Conservation (phyloP, 2,113 vertebrate genomes). For the Prolemur simus region DNA sequence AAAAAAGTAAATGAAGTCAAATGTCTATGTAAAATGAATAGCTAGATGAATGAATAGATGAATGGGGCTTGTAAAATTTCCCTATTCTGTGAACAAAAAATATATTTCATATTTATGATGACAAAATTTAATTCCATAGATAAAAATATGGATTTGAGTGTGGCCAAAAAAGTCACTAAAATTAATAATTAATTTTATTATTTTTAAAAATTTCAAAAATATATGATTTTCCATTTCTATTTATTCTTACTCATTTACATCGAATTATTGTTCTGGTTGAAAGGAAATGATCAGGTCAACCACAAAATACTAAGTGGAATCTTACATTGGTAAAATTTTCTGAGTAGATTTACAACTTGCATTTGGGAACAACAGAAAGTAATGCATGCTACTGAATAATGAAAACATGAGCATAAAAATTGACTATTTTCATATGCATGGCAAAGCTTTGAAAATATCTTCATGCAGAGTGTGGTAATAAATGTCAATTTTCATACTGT, state of each 20-base stretch:
- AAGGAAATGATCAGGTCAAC: constrained; percentile 1
- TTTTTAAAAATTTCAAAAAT: constrained; percentile 42
- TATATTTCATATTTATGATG: background rate
- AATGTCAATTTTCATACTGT: constrained; percentile 20
- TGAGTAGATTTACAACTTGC: constrained; percentile 2
- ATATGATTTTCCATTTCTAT: background rate
- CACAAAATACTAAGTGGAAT: background rate
- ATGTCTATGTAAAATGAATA: background rate
- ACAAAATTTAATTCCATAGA: background rate
- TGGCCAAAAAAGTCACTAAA: background rate
- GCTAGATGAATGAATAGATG: background rate
- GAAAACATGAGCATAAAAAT: constrained; percentile 2
- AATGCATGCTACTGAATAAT: constrained; percentile 41
- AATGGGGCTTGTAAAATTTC: background rate
- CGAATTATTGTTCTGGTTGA: background rate
- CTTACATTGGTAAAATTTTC: background rate
- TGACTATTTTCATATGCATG: constrained; percentile 42
- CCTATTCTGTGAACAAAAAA: background rate
- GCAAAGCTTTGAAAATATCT: constrained; percentile 41
- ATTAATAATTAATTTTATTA: constrained; percentile 15
- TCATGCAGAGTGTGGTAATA: constrained; percentile 40
- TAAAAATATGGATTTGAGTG: background rate
- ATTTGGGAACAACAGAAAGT: constrained; percentile 32
- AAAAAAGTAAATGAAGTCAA: background rate
- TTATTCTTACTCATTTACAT: constrained; percentile 27